Base-by-base conservation (phyloP, 2,113 vertebrate species). In the Zootoca vivipara region DNA sequence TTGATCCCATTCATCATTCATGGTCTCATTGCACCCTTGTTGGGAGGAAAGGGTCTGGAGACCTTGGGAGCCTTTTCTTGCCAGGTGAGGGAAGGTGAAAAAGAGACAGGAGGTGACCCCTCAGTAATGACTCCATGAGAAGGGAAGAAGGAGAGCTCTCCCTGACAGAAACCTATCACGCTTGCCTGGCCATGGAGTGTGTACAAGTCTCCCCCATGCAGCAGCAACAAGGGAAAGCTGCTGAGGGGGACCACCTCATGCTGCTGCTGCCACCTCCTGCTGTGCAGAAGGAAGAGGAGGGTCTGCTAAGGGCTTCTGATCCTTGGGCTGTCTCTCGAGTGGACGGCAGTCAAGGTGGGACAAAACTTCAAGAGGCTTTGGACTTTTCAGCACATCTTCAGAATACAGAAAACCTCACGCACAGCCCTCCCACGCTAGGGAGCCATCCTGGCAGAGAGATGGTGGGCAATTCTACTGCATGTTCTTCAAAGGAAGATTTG, bases 131-230 rank as follows among this genome's bases (percentile, higher is more conserved):
- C 65, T 12, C 62, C 84, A 82, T 90, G 85, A 90, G 80, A 82
- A 69, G 89, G 75, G 84, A 85, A 85, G 78, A 42, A 52, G 78
- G 64, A 24, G 56, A 58, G 20, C 33, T 26, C 56, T 24, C 78
- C 1, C 24, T 30, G 58, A 64, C 83, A 9, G 56, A 46, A 10
- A 13, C 56, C 1, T 7, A 26, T 40, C 56, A 28, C 1, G 20
- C 77, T 5, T 46, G 77, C 24, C 46, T 69, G 38, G 83, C 83
- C 72, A 89, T 89, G 88, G 88, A 89, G 69, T 85, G 88, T 40
- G 78, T 69, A 73, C 82, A 80, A 64, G 20, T 52, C 18, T 5
- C 81, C 40, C 89, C 80, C 30, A 13, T 35, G 70, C 78, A 83
- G 38, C 89, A 28, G 72, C 87, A 28, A 28, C 78, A 67, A 75